Evolutionary conservation across 2,888 invertebrate genomes (phyloP), one percentile per base, ranked within the genome.

Genomic region (Trichacis sp.): DNA sequence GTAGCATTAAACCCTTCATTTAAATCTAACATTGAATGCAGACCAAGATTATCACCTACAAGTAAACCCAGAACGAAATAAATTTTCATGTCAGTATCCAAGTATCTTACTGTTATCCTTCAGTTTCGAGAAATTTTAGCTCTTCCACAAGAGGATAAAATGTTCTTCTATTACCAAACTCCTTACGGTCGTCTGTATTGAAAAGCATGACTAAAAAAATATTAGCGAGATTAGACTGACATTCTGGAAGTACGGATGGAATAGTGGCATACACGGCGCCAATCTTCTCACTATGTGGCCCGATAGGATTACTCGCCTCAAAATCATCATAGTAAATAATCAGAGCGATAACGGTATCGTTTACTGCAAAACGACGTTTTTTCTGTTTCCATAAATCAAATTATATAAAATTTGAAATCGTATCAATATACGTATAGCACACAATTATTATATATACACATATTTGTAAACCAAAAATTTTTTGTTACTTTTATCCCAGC

Each of bases 281-380:
- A 40, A 48, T 36, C 11, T 48, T 55, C 24, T 47, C 24, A 1
- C n/a, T 29, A 14, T 47, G 48, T 29, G 55, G 20, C 20, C 48
- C 29, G 17, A 56, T 46, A 9, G 48, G 30, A 33, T 56, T 56
- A 15, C 48, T 56, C 0, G 19, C 42, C 12, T 56, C 49, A 18
- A 56, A 48, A 30, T 56, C 49, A 20, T 56, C 49, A 42, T 49
- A 43, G 30, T 56, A 38, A 51, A 51, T 17, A 24, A 51, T 20
- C 24, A 51, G 36, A 38, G 33, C 36, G 3, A 42, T 4, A 38
- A 51, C 8, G 2, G 36, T 51, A 14, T 51, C 36, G 18, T 9
- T 36, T n/a, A 40, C 15, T 19, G 15, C 20, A 51, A 42, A 20
- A 12, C 11, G 14, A 14, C 24, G 20, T 2, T 3, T 19, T 50